Evolutionary conservation across 2,888 invertebrate genomes (phyloP), one percentile per base, ranked within the genome.

Genomic region (Callyntrura sp.): DNA sequence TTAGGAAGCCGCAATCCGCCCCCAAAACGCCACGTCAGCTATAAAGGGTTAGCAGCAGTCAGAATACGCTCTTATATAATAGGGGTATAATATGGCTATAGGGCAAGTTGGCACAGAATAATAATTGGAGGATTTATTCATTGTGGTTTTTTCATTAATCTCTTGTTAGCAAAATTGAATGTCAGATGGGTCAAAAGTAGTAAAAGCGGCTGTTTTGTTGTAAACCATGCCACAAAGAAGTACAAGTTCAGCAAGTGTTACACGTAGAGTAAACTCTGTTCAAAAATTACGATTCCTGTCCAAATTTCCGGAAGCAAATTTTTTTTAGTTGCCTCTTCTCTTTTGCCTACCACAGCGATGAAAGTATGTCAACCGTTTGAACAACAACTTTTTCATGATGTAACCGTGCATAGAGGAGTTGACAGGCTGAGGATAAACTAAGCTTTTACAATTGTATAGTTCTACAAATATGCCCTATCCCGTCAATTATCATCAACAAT

Each of bases 101-200:
- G 28, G 35, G 45, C 60, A 55, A 35, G 60, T 70, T 88, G 73
- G 88, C 88, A 73, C 73, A 81, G 88, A 82, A 82, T 82, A 88
- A 82, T 82, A 88, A 82, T 81, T 23, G 60, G 73, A 60, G 60
- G 60, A 88, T 88, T 88, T 88, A 81, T 88, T 82, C 62, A n/a
- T 14, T 82, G 88, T 62, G 88, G 88, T 65, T 62, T 68, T 87
- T 82, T 88, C 83, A 88, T 83, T 88, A 83, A 83, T 88, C 83
- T 76, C 62, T 45, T 51, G 35, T 2, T 35, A 68, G 70, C 48
- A 45, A 60, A 88, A 83, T 88, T 88, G 78, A 83, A 76, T 88
- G 88, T 83, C 88, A 88, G 83, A 78, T 65, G 45, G 79, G 60
- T 14, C n/a, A 65, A 70, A 57, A 68, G 55, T 78, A 55, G 78